A percentile compares a stretch with the other conserved stretches of the same genome.
Evolutionary conservation across 2,888 invertebrate species (phyloP).

Genomic region (Thera obeliscata): DNA sequence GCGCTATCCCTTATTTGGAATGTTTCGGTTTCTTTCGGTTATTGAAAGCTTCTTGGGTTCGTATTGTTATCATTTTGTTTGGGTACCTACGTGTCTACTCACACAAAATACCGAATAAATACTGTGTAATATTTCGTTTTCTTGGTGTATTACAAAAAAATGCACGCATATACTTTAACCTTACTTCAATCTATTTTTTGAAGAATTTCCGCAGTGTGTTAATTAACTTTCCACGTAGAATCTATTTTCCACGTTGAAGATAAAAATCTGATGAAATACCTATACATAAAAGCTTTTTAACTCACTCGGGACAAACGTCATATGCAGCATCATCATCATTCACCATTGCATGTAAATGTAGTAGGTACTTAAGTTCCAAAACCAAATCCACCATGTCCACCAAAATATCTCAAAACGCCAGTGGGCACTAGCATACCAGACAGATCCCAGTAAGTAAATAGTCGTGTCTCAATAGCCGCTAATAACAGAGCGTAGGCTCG

Average conservation of each 20-base stretch:
- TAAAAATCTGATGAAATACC: no score
- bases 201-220: no score
- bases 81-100: slow-evolving; percentile 7
- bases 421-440: slow-evolving; percentile 55
- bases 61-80: slow-evolving; percentile 30
- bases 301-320: no score
- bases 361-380: not conserved
- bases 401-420: slow-evolving; percentile 53
- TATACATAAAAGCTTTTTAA: no score
- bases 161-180: no score
- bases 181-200: no score
- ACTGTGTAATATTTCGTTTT: not conserved
- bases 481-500: slow-evolving; percentile 75
- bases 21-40: slow-evolving; percentile 42
- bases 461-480: slow-evolving; percentile 76
- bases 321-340: no score
- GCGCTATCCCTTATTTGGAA: no score
- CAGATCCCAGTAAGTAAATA: slow-evolving; percentile 75
- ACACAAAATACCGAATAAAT: not conserved
- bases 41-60: slow-evolving; percentile 35
- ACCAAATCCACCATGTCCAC: slow-evolving; percentile 25
- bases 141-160: not conserved
- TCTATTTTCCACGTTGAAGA: no score
- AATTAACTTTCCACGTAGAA: no score
- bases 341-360: no score